Conservation (phyloP, 1,140 invertebrate genomes). For the Mizuhopecten yessoensis region DNA sequence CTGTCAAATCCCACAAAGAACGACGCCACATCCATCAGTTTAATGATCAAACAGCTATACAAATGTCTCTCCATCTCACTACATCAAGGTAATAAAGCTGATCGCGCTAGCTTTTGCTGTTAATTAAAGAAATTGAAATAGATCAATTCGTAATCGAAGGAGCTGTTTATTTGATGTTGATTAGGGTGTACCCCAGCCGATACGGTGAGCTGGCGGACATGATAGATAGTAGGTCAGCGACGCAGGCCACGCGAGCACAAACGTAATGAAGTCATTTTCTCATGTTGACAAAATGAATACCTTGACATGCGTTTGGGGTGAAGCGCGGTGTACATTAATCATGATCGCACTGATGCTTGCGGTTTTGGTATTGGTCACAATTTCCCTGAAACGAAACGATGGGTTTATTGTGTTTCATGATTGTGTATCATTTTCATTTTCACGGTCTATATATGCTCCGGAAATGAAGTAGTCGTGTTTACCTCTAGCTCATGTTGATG, state of each 20-base stretch:
- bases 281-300: no score
- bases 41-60: background rate
- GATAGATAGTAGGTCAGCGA: background rate
- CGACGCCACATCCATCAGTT: background rate
- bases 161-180: background rate
- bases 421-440: background rate
- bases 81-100: background rate
- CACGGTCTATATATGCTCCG: no score
- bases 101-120: background rate
- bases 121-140: constrained; percentile 20
- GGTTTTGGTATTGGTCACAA: no score
- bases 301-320: no score
- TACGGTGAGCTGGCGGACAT: background rate
- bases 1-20: background rate
- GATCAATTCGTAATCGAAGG: background rate
- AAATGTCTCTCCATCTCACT: background rate
- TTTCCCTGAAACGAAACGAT: background rate
- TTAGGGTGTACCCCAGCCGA: background rate
- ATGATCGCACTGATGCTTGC: no score
- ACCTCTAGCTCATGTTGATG: no score
- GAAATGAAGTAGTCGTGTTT: no score
- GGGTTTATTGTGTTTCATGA: background rate
- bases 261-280: background rate
- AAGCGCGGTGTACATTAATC: no score
- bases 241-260: background rate